Evolutionary conservation across 2,113 vertebrate genomes (phyloP).

Genomic region (Laterallus jamaicensis): DNA sequence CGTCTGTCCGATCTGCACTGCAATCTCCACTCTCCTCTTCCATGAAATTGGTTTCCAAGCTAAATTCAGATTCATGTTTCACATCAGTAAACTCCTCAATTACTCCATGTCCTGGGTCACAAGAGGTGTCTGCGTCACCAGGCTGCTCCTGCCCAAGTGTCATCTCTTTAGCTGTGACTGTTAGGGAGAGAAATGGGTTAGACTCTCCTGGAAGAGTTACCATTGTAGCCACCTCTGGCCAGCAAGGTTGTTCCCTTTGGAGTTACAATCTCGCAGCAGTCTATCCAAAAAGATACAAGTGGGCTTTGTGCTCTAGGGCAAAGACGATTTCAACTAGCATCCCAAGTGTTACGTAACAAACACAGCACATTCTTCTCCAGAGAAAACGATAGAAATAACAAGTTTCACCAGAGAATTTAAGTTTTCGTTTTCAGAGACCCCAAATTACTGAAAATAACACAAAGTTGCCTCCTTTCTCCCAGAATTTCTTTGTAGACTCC

Average conservation of each 20-base stretch:
- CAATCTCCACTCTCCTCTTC: slow-evolving; percentile 66
- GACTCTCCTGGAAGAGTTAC: neutral
- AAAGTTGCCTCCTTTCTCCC: neutral
- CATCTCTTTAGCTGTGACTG: neutral
- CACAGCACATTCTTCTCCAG: neutral
- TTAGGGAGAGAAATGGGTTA: neutral
- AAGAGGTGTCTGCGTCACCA: neutral
- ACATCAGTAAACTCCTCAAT: slow-evolving; percentile 85
- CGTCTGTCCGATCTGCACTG: neutral
- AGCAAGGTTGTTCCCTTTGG: neutral
- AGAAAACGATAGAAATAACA: neutral
- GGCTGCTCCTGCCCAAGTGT: neutral
- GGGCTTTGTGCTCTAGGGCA: neutral
- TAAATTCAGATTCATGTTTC: slow-evolving; percentile 88
- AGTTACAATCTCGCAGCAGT: neutral
- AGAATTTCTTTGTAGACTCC: neutral
- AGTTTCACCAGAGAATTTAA: neutral
- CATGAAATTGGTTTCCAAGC: slow-evolving; percentile 89
- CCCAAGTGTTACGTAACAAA: neutral
- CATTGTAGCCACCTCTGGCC: neutral
- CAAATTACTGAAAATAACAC: neutral
- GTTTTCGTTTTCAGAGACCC: neutral
- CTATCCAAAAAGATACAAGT: neutral
- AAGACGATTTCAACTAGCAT: neutral
- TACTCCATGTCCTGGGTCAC: slow-evolving; percentile 4